Percentiles rank a stretch among this genome's conserved stretches.
phyloP scores from a whole-genome alignment of 2,113 vertebrate species.

The Falcunculus frontatus region DNA sequence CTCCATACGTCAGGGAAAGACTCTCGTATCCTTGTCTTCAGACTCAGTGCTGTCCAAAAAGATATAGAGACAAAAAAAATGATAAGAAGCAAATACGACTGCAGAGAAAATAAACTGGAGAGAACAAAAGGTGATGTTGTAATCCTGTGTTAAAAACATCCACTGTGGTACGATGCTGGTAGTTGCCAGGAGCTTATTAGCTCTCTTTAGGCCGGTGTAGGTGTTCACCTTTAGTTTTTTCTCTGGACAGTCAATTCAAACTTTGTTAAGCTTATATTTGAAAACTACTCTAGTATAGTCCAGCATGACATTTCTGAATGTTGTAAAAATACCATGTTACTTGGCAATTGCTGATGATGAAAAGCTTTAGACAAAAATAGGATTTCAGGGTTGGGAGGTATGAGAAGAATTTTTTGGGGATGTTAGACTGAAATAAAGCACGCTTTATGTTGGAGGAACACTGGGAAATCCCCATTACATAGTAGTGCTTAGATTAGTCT shows the following conservation, averaged over 20 bases:
- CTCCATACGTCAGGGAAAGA: constrained; percentile 82
- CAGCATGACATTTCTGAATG: background rate
- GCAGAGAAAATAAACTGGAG: constrained; percentile 95
- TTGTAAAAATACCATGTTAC: background rate
- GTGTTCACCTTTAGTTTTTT: background rate
- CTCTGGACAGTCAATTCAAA: background rate
- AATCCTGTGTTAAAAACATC: background rate
- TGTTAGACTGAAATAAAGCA: background rate
- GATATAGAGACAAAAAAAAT: constrained; percentile 81
- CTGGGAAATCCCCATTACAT: background rate
- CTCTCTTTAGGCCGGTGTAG: background rate
- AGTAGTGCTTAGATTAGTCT: background rate
- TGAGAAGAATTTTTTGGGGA: background rate
- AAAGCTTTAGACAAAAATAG: background rate
- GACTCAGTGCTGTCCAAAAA: constrained; percentile 81
- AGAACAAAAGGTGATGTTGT: constrained; percentile 89
- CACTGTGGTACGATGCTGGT: background rate
- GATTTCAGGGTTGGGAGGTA: background rate
- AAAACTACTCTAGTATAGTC: background rate
- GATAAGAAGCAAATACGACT: constrained; percentile 83
- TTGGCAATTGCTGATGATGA: background rate
- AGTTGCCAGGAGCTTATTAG: background rate
- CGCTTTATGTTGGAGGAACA: background rate
- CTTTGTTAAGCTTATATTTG: background rate
- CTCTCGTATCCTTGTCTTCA: constrained; percentile 91